Percentiles rank a stretch among this genome's conserved stretches.
Conservation (phyloP, 2,888 invertebrate genomes). For the Drosophila emarginata region DNA sequence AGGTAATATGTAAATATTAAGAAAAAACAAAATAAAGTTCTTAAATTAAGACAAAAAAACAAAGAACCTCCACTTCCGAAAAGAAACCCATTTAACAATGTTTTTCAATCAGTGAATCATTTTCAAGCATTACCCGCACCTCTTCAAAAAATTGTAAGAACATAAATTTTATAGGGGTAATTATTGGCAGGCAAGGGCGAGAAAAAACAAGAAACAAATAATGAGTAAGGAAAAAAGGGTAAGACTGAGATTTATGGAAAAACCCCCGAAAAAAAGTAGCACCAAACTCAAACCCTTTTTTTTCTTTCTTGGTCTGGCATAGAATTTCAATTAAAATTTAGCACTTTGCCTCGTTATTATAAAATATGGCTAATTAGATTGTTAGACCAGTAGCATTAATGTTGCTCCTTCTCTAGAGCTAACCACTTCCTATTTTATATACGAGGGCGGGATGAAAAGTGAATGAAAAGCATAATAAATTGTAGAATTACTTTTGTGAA, state of each 20-base stretch:
- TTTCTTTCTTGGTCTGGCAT: constrained; percentile 28
- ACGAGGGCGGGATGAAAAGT: background rate
- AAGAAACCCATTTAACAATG: constrained; percentile 9
- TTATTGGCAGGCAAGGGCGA: constrained; percentile 47
- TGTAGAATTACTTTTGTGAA: too few relatives aligned
- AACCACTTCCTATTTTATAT: constrained; percentile 16
- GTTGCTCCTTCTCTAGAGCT: constrained; percentile 10
- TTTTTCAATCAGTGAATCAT: constrained; percentile 2
- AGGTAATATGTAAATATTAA: background rate
- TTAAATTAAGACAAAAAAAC: background rate
- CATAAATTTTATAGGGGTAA: constrained; percentile 65
- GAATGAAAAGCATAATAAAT: too few relatives aligned
- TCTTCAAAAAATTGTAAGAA: constrained; percentile 11
- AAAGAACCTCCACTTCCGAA: background rate
- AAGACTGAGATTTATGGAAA: constrained; percentile 45
- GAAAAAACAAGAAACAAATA: background rate
- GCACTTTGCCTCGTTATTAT: constrained; percentile 67
- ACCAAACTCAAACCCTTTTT: constrained; percentile 19
- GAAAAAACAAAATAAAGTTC: background rate
- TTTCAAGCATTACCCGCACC: constrained; percentile 27
- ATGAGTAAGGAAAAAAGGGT: constrained; percentile 24
- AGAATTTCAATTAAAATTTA: constrained; percentile 74
- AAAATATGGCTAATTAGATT: constrained; percentile 77
- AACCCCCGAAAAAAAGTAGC: background rate
- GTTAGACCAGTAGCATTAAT: constrained; percentile 34